Evolutionary conservation across 1,140 invertebrate genomes (phyloP).

Genomic region (Heliconius nattereri): DNA sequence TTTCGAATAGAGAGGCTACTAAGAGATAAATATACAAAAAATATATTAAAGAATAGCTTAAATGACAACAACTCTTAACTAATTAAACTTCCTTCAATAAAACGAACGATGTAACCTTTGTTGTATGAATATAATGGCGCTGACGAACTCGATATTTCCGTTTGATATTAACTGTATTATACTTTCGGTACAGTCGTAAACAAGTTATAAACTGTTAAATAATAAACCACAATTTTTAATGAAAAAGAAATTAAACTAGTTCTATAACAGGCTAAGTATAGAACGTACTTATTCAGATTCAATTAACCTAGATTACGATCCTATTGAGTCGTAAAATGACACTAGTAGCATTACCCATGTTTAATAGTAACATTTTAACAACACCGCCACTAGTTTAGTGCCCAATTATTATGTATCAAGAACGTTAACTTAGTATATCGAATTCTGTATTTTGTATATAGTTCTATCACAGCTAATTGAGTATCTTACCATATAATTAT

Average conservation of each 20-base stretch:
- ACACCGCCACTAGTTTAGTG: constrained; percentile 26
- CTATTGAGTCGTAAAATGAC: constrained; percentile 51
- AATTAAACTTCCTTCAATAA: constrained; percentile 60
- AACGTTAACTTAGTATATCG: not conserved
- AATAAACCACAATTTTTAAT: constrained; percentile 34
- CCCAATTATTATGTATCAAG: constrained; percentile 32
- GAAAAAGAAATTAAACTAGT: constrained; percentile 43
- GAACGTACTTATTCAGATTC: constrained; percentile 51
- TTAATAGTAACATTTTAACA: constrained; percentile 46
- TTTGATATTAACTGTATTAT: constrained; percentile 72
- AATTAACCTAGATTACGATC: constrained; percentile 56
- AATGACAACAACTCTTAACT: constrained; percentile 30
- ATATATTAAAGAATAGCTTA: not conserved
- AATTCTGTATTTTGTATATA: not conserved
- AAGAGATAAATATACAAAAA: not conserved
- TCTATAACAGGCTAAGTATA: constrained; percentile 47
- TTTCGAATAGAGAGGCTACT: not conserved
- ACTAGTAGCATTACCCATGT: constrained; percentile 42
- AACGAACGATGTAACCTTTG: constrained; percentile 69
- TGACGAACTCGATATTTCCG: constrained; percentile 73
- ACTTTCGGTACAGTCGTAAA: constrained; percentile 59
- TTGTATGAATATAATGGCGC: constrained; percentile 73
- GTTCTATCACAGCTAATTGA: not conserved
- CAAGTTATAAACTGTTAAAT: constrained; percentile 29
- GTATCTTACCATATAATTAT: not conserved